Evolutionary conservation across 1,140 invertebrate species (phyloP).

Genomic region (Aphaenogaster rudis): DNA sequence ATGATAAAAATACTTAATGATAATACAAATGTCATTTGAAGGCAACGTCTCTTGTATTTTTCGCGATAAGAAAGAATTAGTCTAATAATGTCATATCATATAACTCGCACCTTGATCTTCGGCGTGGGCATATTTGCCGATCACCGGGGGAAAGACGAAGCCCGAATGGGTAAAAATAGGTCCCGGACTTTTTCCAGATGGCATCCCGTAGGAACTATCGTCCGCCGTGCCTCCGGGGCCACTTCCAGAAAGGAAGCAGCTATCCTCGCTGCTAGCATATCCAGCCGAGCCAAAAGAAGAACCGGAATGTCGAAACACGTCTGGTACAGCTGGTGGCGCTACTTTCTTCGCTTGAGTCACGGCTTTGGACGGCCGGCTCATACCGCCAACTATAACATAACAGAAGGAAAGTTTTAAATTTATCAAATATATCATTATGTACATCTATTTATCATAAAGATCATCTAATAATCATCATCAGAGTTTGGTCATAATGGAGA

Average conservation of each 20-base stretch:
- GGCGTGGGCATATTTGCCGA: constrained; percentile 86
- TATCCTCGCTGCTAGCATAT: constrained; percentile 92
- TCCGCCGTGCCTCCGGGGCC: constrained; percentile 79
- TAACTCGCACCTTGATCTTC: constrained; percentile 88
- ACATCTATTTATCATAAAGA: neutral
- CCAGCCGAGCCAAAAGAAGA: constrained; percentile 92
- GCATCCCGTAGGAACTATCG: constrained; percentile 85
- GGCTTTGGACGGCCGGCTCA: constrained; percentile 92
- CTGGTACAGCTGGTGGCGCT: constrained; percentile 93
- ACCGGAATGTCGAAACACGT: constrained; percentile 92
- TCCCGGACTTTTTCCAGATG: constrained; percentile 87
- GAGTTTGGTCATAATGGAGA: neutral
- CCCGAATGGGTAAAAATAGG: constrained; percentile 88
- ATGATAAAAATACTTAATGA: neutral
- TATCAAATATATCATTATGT: neutral
- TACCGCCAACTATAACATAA: constrained; percentile 91
- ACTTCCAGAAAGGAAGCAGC: constrained; percentile 87
- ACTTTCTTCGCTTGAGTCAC: constrained; percentile 93
- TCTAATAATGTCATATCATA: constrained; percentile 31
- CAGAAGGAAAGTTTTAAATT: neutral
- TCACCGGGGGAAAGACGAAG: constrained; percentile 87
- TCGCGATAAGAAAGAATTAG: constrained; percentile 20
- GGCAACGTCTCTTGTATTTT: neutral
- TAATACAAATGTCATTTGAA: neutral
- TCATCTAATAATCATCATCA: neutral